These are phyloP conservation scores for Neomicropteryx cornuta DNA, from an alignment of 1,140 invertebrate genomes.

Conservation along the genomic window DNA sequence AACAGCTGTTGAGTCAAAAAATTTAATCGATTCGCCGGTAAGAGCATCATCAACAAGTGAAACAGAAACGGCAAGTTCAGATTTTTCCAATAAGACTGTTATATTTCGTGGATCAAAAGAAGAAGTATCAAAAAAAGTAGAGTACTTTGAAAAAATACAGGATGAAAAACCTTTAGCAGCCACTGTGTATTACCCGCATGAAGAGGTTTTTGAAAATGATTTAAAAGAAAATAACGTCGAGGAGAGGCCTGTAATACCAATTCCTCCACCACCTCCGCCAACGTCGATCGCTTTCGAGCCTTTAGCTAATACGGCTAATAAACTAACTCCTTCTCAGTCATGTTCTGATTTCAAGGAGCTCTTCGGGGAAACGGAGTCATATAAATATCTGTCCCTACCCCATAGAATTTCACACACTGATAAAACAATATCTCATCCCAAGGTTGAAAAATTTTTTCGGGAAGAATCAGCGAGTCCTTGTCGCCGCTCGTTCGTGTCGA, in stretches of 20 bases:
- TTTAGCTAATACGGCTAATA: no score
- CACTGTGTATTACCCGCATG: no score
- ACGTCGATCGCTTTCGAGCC: no score
- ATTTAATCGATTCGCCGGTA: constrained; percentile 14
- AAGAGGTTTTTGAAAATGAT: no score
- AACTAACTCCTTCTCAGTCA: constrained; percentile 49
- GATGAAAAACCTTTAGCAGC: constrained; percentile 29
- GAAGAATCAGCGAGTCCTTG: no score
- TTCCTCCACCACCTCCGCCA: no score
- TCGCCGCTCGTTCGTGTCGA: no score
- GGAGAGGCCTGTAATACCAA: no score
- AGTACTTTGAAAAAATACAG: constrained; percentile 64
- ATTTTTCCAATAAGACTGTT: constrained; percentile 53
- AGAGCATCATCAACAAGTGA: constrained; percentile 41
- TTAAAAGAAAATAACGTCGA: no score
- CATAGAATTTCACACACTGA: constrained; percentile 4
- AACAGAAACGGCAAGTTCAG: constrained; percentile 57
- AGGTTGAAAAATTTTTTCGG: no score
- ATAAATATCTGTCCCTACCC: constrained; percentile 32
- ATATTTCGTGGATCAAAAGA: constrained; percentile 42
- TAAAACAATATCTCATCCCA: constrained; percentile 1
- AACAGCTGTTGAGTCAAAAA: no score
- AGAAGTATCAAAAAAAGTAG: constrained; percentile 59
- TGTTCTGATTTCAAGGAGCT: constrained; percentile 65
- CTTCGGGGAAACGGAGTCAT: constrained; percentile 56